Percentiles rank a stretch among this genome's conserved stretches.
These are phyloP conservation scores for Leptinotarsa haldemani DNA, from an alignment of 2,888 invertebrate species.

Conservation along the genomic window DNA sequence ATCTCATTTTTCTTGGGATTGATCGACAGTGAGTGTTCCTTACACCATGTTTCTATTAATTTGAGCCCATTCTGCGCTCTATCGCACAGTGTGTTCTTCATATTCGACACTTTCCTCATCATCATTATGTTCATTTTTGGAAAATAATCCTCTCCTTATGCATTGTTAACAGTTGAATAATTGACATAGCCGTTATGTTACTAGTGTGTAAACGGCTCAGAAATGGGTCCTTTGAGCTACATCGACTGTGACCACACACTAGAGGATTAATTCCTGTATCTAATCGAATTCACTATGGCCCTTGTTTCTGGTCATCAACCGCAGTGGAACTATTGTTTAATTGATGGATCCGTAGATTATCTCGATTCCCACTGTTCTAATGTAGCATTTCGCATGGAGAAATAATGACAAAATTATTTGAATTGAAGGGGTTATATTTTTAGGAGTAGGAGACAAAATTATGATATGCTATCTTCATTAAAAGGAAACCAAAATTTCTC, in stretches of 20 bases:
- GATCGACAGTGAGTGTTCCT: too few relatives aligned
- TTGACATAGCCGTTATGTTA: background rate
- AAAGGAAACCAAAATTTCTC: too few relatives aligned
- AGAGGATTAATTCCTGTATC: slow-evolving; percentile 10
- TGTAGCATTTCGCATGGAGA: background rate
- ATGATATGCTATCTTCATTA: background rate
- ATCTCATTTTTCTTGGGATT: too few relatives aligned
- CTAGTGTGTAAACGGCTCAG: background rate
- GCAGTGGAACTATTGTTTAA: slow-evolving; percentile 12
- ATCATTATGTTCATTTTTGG: too few relatives aligned
- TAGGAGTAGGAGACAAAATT: too few relatives aligned
- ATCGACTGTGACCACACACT: slow-evolving; percentile 12
- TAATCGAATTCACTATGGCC: slow-evolving; percentile 16
- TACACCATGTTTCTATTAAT: too few relatives aligned
- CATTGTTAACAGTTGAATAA: too few relatives aligned
- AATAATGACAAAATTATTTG: background rate
- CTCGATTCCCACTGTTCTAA: background rate
- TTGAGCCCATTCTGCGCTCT: too few relatives aligned
- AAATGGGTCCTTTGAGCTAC: slow-evolving; percentile 9
- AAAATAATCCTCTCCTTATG: too few relatives aligned
- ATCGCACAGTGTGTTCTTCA: too few relatives aligned
- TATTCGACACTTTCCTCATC: too few relatives aligned
- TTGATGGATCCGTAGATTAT: slow-evolving; percentile 13
- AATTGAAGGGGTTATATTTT: too few relatives aligned
- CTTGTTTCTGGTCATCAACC: slow-evolving; percentile 24